Evolutionary conservation across 1,140 invertebrate species (phyloP), one percentile per base, ranked within the genome.

Genomic region (Antheraea mylitta): DNA sequence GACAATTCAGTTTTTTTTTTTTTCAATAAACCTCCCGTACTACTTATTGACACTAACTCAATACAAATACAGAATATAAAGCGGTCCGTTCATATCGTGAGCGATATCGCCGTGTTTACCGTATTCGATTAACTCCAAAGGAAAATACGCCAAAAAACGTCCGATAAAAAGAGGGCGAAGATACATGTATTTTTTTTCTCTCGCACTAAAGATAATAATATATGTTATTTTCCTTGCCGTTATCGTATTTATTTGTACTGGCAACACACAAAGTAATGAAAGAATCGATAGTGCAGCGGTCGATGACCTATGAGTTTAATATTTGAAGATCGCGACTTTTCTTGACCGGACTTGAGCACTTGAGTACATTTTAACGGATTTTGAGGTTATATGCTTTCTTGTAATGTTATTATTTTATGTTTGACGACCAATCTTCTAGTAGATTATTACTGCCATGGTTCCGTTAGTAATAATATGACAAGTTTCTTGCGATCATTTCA

Each of bases 221-320:
- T 53, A 13, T 53, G 45, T 83, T 88, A 84, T 88, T 87, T 87
- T 81, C 69, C 77, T 80, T 81, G 67, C 67, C 67, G 77, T 83
- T 88, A 86, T 86, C 85, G 69, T 83, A 73, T 85, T 83, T 89
- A 81, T 86, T 83, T 86, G 81, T 72, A 65, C 68, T 68, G 19
- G 60, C 60, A 61, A 77, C 74, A 87, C 86, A 87, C 76, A 77
- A 38, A 83, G 85, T 86, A 86, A 87, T 89, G 87, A 87, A 87
- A 87, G 87, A 87, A 88, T 84, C 83, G 87, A 89, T 87, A 89
- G 84, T 64, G 79, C 18, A 37, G 7, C 69, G 85, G 85, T 86
- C 87, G 76, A 69, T 67, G 84, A 89, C 79, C 87, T 67, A 10
- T n/a, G 68, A n/a, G 19, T 61, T 61, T 61, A 13, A 61, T 61